Percentiles rank a stretch among this genome's conserved stretches.
Conservation (phyloP, 1,140 invertebrate genomes). For the Aplysia californica region DNA sequence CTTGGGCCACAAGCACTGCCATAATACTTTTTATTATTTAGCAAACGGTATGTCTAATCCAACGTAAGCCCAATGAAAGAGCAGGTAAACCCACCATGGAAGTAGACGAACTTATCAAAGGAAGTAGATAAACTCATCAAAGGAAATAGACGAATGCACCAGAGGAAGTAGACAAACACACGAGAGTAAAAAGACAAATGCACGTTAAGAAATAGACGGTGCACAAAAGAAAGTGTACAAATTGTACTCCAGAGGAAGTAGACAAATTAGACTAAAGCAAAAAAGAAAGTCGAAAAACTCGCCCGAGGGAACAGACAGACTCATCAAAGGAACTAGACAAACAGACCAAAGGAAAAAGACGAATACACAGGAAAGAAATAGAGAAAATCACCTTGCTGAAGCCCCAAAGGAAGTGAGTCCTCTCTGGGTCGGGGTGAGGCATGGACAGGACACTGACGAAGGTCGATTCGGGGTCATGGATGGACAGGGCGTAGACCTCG, state of each 20-base stretch:
- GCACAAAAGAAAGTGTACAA: not conserved
- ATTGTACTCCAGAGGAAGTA: not conserved
- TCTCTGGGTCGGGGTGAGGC: conserved; percentile 42
- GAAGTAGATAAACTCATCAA: too few relatives aligned
- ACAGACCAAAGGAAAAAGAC: too few relatives aligned
- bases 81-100: too few relatives aligned
- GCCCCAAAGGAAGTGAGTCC: conserved; percentile 50
- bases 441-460: conserved; percentile 50
- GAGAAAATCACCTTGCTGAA: conserved; percentile 62
- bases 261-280: not conserved
- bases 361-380: conserved; percentile 22
- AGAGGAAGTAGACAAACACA: too few relatives aligned
- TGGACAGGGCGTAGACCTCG: conserved; percentile 51
- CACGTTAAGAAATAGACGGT: not conserved
- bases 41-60: too few relatives aligned
- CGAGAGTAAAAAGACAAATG: too few relatives aligned
- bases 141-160: too few relatives aligned
- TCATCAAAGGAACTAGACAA: too few relatives aligned
- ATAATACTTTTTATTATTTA: too few relatives aligned
- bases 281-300: not conserved
- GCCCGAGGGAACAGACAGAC: not conserved
- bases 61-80: too few relatives aligned
- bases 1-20: too few relatives aligned
- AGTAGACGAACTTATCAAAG: too few relatives aligned
- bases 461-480: conserved; percentile 36